These are phyloP conservation scores for Dyspetes luteomarginatus DNA, from an alignment of 2,888 invertebrate species.

Conservation along the genomic window DNA sequence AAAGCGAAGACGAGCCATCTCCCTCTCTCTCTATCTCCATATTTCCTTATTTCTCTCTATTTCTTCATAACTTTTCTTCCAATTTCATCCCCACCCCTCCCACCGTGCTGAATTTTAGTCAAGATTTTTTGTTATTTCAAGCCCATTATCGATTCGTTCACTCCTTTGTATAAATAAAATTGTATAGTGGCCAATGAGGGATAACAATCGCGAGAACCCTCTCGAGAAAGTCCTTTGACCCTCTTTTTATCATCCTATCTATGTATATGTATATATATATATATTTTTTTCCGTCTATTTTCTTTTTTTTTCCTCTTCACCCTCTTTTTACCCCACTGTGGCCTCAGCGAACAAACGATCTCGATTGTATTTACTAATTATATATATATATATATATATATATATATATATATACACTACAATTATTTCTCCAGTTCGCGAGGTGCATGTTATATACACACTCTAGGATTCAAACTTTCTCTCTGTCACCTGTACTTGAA, in stretches of 20 bases:
- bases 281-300: conserved; percentile 46
- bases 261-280: conserved; percentile 26
- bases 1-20: conserved; percentile 71
- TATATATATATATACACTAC: conserved; percentile 58
- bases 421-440: conserved; percentile 66
- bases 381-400: neutral
- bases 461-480: conserved; percentile 81
- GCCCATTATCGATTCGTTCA: neutral
- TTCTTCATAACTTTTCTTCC: no score
- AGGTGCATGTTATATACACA: conserved; percentile 81
- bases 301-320: conserved; percentile 18
- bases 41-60: conserved; percentile 51
- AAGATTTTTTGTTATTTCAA: neutral
- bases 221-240: conserved; percentile 46
- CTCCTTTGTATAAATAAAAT: conserved; percentile 16
- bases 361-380: neutral
- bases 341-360: neutral
- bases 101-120: no score
- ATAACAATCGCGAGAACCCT: conserved; percentile 23
- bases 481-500: conserved; percentile 76
- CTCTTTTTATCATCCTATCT: conserved; percentile 28
- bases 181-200: neutral
- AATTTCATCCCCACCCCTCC: no score
- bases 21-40: conserved; percentile 59
- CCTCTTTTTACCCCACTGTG: neutral